Percentiles rank a stretch among this genome's conserved stretches.
Evolutionary conservation across 1,140 invertebrate genomes (phyloP).

Genomic region (Holotrichia oblita): DNA sequence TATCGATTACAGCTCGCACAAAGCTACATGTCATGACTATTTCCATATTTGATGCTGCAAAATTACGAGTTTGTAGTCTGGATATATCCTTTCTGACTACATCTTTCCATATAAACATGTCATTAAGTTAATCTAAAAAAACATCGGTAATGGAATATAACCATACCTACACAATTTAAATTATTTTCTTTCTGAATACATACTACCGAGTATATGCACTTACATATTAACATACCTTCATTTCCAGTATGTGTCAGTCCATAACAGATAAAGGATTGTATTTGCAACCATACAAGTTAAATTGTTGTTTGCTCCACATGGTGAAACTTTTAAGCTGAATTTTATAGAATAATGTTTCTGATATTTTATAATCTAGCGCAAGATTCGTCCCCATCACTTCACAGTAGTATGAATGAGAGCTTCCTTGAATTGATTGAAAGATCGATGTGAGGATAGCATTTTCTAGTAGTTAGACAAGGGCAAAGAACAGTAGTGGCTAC

Average conservation of each 20-base stretch:
- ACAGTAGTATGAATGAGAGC: no score
- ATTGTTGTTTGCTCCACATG: no score
- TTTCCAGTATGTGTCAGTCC: not conserved
- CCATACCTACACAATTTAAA: conserved; percentile 14
- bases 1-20: conserved; percentile 5
- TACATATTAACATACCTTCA: not conserved
- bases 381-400: no score
- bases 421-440: no score
- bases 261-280: not conserved
- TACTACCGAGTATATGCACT: not conserved
- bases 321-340: no score
- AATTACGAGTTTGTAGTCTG: not conserved
- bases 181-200: not conserved
- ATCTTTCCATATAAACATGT: conserved; percentile 30
- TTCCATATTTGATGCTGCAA: conserved; percentile 17
- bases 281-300: not conserved
- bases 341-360: no score
- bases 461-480: no score
- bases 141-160: not conserved
- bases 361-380: no score
- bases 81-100: not conserved
- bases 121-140: conserved; percentile 26
- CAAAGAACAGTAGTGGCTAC: no score
- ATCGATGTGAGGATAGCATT: no score
- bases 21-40: conserved; percentile 23